These are phyloP conservation scores for Pectinophora gossypiella DNA, from an alignment of 1,140 invertebrate species.

Conservation along the genomic window DNA sequence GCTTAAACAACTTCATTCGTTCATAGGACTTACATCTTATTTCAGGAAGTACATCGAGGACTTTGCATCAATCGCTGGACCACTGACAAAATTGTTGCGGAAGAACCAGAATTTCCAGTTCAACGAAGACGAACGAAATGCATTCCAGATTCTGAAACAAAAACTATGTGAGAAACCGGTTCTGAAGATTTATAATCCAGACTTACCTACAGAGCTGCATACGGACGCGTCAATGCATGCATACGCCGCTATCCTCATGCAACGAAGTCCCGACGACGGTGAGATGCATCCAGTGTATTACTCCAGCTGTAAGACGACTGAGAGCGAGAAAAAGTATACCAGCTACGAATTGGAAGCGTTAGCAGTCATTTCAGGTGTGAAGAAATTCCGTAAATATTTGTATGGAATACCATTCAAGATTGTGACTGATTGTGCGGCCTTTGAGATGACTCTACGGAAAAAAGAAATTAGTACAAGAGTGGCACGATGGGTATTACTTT, in stretches of 20 bases:
- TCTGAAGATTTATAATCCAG: slow-evolving; percentile 40
- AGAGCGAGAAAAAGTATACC: too few relatives aligned
- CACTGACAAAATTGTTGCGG: slow-evolving; percentile 29
- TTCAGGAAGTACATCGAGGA: slow-evolving; percentile 32
- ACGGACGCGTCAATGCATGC: slow-evolving; percentile 23
- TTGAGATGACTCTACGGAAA: slow-evolving; percentile 35
- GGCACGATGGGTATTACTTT: slow-evolving; percentile 40
- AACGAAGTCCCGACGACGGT: slow-evolving; percentile 14
- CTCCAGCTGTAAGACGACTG: slow-evolving; percentile 35
- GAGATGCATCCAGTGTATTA: slow-evolving; percentile 25
- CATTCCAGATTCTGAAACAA: slow-evolving; percentile 15
- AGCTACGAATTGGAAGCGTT: slow-evolving; percentile 64
- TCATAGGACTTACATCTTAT: slow-evolving; percentile 26
- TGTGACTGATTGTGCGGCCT: slow-evolving; percentile 45
- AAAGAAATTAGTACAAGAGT: slow-evolving; percentile 35
- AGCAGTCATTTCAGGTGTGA: slow-evolving; percentile 31
- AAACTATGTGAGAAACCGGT: slow-evolving; percentile 29
- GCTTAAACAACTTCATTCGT: slow-evolving; percentile 21
- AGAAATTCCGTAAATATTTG: slow-evolving; percentile 44
- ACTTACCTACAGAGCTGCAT: slow-evolving; percentile 32
- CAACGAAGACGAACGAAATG: slow-evolving; percentile 22
- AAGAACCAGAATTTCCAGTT: slow-evolving; percentile 32
- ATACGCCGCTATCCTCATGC: slow-evolving; percentile 36
- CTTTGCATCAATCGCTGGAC: slow-evolving; percentile 29
- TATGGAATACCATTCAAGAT: slow-evolving; percentile 44